phyloP scores from a whole-genome alignment of 2,888 invertebrate genomes.

The Athalia rosae region DNA sequence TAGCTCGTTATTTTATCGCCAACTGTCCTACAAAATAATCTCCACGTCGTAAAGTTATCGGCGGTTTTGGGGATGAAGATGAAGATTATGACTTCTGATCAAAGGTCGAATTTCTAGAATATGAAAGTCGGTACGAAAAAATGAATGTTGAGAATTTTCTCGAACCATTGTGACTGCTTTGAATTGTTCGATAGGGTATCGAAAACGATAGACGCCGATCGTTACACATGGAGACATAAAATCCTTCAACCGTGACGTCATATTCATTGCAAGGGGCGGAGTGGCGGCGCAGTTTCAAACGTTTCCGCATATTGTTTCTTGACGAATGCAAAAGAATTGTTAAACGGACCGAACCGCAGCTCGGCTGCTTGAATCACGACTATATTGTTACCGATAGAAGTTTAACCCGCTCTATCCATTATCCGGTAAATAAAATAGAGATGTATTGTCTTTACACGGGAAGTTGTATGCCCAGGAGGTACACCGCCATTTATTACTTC shows the following conservation, averaged over 20 bases:
- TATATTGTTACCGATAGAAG: constrained; percentile 61
- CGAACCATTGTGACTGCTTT: no score
- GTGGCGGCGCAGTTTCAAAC: constrained; percentile 22
- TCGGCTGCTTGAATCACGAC: constrained; percentile 57
- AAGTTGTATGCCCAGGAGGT: constrained; percentile 57
- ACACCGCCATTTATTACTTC: constrained; percentile 59
- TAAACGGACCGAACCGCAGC: constrained; percentile 42
- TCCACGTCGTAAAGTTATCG: no score
- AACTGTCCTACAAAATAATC: neutral
- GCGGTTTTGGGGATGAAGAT: no score
- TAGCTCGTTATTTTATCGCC: neutral
- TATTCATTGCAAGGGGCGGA: constrained; percentile 36
- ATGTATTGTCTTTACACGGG: constrained; percentile 65
- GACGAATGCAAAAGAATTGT: constrained; percentile 45
- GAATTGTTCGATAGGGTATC: neutral
- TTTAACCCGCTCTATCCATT: constrained; percentile 56
- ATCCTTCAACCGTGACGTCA: constrained; percentile 38
- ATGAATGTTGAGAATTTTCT: no score
- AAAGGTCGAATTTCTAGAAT: no score
- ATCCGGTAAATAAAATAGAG: constrained; percentile 64
- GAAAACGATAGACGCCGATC: neutral
- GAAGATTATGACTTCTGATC: no score
- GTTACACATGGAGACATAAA: constrained; percentile 11
- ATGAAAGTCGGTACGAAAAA: no score
- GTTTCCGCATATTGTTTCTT: constrained; percentile 62